These are phyloP conservation scores for Lamprotornis superbus DNA, from an alignment of 2,113 vertebrate genomes.

Conservation along the genomic window DNA sequence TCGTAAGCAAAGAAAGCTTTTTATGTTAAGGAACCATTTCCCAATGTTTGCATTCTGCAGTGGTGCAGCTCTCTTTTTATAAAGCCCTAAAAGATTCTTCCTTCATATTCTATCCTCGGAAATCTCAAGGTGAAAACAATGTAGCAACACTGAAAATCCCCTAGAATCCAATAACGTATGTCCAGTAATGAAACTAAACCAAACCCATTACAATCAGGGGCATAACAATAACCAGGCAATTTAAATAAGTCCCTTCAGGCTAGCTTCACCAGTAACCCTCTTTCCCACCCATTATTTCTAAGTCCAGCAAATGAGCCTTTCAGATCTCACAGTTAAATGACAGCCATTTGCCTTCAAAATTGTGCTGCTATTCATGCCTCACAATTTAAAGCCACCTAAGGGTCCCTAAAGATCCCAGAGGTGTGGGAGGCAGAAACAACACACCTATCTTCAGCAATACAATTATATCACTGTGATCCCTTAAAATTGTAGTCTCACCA, in stretches of 20 bases:
- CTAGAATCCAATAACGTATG: background rate
- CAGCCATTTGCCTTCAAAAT: conserved; percentile 17
- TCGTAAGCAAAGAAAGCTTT: background rate
- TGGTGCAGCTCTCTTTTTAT: background rate
- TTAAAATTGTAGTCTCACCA: background rate
- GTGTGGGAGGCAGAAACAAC: conserved; percentile 7
- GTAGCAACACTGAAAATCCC: background rate
- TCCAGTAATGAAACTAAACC: background rate
- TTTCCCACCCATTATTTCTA: background rate
- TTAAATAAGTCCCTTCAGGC: background rate
- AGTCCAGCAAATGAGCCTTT: background rate
- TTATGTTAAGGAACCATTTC: background rate
- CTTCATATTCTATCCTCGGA: background rate
- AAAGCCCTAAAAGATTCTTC: background rate
- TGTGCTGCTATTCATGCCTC: background rate
- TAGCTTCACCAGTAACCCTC: background rate
- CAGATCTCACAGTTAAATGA: background rate
- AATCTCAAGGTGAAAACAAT: background rate
- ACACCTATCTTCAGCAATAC: background rate
- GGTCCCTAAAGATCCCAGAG: conserved; percentile 8
- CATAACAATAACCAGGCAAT: background rate
- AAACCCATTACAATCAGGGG: background rate
- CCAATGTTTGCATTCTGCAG: background rate
- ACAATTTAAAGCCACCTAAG: background rate
- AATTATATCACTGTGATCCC: background rate